These are phyloP conservation scores for Agriopis aurantiaria DNA, from an alignment of 2,888 invertebrate species.

Conservation along the genomic window DNA sequence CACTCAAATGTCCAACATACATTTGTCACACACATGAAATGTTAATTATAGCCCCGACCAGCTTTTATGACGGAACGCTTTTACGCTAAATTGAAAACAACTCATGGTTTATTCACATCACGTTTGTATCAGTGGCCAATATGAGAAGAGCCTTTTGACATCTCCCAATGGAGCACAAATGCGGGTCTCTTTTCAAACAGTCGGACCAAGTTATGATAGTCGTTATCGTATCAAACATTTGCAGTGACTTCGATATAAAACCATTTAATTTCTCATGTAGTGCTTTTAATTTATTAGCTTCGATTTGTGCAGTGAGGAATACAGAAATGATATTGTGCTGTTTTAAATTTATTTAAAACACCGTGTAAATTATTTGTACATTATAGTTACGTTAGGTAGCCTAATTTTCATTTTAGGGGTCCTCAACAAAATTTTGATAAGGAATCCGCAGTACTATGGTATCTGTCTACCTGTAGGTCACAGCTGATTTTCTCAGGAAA, in stretches of 20 bases:
- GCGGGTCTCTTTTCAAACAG: constrained; percentile 48
- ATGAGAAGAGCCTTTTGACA: constrained; percentile 64
- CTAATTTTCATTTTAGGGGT: too few relatives aligned
- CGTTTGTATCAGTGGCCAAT: constrained; percentile 65
- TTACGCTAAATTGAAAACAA: constrained; percentile 85
- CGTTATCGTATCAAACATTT: constrained; percentile 54
- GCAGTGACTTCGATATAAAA: constrained; percentile 55
- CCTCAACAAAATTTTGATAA: too few relatives aligned
- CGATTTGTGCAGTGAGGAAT: constrained; percentile 37
- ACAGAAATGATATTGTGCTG: constrained; percentile 14
- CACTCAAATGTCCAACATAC: constrained; percentile 50
- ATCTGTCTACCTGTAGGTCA: too few relatives aligned
- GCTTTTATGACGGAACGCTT: constrained; percentile 82
- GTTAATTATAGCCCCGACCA: constrained; percentile 75
- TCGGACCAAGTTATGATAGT: constrained; percentile 56
- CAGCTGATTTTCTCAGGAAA: too few relatives aligned
- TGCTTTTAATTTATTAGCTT: constrained; percentile 64
- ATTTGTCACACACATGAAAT: constrained; percentile 70
- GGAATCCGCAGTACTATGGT: too few relatives aligned
- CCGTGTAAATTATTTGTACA: too few relatives aligned
- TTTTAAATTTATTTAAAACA: constrained; percentile 31
- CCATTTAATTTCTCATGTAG: constrained; percentile 60
- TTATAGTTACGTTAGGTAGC: too few relatives aligned
- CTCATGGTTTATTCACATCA: constrained; percentile 84
- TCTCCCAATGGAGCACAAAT: constrained; percentile 45